These are phyloP conservation scores for Prietella phreatophila DNA, from an alignment of 2,113 vertebrate species.

Conservation along the genomic window DNA sequence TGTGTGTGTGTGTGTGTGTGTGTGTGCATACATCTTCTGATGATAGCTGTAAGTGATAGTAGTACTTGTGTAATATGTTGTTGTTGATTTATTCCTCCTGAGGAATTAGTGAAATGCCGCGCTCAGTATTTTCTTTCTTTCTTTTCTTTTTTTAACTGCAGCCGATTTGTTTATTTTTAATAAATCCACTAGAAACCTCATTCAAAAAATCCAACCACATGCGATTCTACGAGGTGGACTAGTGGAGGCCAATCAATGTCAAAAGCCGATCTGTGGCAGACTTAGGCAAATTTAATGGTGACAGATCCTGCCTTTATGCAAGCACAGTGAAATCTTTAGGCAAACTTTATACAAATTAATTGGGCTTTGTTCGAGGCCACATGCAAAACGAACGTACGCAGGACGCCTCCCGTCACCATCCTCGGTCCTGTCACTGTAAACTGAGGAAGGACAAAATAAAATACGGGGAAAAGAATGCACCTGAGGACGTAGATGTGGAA, in stretches of 20 bases:
- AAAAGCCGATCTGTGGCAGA: constrained; percentile 40
- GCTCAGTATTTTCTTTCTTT: neutral
- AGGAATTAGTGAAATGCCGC: neutral
- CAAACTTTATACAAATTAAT: constrained; percentile 51
- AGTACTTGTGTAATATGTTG: neutral
- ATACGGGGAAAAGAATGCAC: neutral
- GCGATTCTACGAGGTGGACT: neutral
- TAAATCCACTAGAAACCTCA: constrained; percentile 5
- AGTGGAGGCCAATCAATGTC: constrained; percentile 37
- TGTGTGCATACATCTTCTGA: neutral
- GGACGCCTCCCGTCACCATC: neutral
- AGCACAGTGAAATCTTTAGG: constrained; percentile 50
- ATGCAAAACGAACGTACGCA: constrained; percentile 37
- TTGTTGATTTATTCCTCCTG: neutral
- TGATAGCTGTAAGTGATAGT: neutral
- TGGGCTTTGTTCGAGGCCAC: constrained; percentile 8
- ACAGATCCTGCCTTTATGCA: constrained; percentile 33
- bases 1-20: neutral
- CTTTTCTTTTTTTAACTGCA: neutral
- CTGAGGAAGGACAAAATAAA: constrained; percentile 4
- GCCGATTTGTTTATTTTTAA: constrained; percentile 20
- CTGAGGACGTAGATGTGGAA: neutral
- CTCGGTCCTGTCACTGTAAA: constrained; percentile 4
- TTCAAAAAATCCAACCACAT: constrained; percentile 19
- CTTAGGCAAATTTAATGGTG: constrained; percentile 49